Percentiles rank a stretch among this genome's conserved stretches.
These are phyloP conservation scores for Gymnosoma rotundatum DNA, from an alignment of 2,888 invertebrate genomes.

Conservation along the genomic window DNA sequence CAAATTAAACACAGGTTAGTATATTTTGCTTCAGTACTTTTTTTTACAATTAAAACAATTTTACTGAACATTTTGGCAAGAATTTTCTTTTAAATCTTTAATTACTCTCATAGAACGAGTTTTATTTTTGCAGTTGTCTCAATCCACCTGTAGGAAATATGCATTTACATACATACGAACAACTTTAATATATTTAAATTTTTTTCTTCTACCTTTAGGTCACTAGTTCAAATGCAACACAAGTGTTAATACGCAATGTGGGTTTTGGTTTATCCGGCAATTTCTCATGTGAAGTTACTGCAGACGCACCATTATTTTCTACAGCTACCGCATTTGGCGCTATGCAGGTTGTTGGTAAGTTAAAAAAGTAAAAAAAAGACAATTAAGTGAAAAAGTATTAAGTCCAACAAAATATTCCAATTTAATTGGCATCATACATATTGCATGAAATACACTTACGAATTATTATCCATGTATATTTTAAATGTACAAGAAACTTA, in stretches of 20 bases:
- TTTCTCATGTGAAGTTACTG: slow-evolving; percentile 91
- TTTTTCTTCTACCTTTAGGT: slow-evolving; percentile 82
- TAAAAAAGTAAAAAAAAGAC: slow-evolving; percentile 13
- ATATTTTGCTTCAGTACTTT: too few relatives aligned
- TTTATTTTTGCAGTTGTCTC: too few relatives aligned
- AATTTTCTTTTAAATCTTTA: too few relatives aligned
- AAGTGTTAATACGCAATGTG: slow-evolving; percentile 87
- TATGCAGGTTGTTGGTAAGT: slow-evolving; percentile 90
- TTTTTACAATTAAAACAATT: too few relatives aligned
- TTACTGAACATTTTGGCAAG: too few relatives aligned
- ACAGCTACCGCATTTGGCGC: slow-evolving; percentile 86
- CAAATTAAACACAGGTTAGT: too few relatives aligned
- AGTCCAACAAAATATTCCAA: slow-evolving; percentile 12
- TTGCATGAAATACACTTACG: not conserved
- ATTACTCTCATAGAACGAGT: too few relatives aligned
- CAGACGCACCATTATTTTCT: slow-evolving; percentile 87
- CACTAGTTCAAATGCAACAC: slow-evolving; percentile 88
- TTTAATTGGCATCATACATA: slow-evolving; percentile 22
- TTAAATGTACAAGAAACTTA: slow-evolving; percentile 19
- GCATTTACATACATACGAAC: too few relatives aligned
- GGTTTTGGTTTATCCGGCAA: slow-evolving; percentile 88
- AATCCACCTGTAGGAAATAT: too few relatives aligned
- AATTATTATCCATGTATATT: not conserved
- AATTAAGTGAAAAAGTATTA: not conserved
- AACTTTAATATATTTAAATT: too few relatives aligned